Evolutionary conservation across 2,113 vertebrate species (phyloP).

Genomic region (Oostethus manadensis): DNA sequence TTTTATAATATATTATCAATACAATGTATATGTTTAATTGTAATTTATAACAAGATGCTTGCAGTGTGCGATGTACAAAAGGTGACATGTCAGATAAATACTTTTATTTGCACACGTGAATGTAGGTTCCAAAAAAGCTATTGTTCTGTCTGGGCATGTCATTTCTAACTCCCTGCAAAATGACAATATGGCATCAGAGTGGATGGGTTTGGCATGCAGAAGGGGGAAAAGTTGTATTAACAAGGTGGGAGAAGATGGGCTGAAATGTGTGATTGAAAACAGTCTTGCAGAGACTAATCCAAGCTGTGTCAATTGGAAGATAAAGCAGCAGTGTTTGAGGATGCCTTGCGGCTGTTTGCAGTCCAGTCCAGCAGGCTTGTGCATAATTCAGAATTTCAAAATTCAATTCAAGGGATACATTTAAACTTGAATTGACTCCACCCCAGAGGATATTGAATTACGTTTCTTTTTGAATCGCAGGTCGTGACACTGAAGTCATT

Average conservation of each 20-base stretch:
- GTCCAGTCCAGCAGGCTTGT: constrained; percentile 20
- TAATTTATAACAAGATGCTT: too few relatives aligned
- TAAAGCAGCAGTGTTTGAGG: constrained; percentile 24
- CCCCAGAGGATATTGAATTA: too few relatives aligned
- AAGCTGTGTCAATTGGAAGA: constrained; percentile 27
- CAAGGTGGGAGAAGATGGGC: constrained; percentile 10
- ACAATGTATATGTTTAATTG: too few relatives aligned
- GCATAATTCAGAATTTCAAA: too few relatives aligned
- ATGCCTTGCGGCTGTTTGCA: constrained; percentile 37
- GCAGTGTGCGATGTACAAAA: too few relatives aligned
- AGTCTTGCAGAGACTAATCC: constrained; percentile 29
- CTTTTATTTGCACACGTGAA: not conserved
- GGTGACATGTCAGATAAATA: too few relatives aligned
- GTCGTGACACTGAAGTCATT: too few relatives aligned
- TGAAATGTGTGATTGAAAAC: constrained; percentile 7
- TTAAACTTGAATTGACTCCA: too few relatives aligned
- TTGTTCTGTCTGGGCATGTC: constrained; percentile 4
- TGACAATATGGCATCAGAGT: constrained; percentile 8
- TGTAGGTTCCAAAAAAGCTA: constrained; percentile 4
- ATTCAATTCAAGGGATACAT: too few relatives aligned
- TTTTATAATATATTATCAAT: too few relatives aligned
- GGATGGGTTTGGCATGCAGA: constrained; percentile 15
- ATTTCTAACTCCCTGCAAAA: constrained; percentile 16
- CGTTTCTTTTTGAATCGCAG: too few relatives aligned
- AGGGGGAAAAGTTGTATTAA: constrained; percentile 8